phyloP scores from a whole-genome alignment of 2,797 vertebrate species.

The Chromis chromis region DNA sequence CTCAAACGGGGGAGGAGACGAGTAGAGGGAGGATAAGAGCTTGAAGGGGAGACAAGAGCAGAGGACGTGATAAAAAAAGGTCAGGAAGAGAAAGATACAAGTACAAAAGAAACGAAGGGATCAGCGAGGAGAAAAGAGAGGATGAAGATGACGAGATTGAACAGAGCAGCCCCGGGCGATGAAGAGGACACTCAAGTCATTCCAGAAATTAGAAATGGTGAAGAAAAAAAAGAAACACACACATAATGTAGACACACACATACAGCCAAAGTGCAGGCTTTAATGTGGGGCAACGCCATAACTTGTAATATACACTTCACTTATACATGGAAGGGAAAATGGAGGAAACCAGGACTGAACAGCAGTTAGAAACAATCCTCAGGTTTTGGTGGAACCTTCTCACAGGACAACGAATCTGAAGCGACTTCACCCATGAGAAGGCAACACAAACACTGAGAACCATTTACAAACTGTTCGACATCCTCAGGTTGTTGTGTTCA shows the following conservation, averaged over 20 bases:
- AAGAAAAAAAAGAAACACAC: neutral
- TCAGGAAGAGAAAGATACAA: slow-evolving; percentile 35
- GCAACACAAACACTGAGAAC: neutral
- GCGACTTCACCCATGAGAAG: neutral
- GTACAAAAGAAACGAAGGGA: slow-evolving; percentile 61
- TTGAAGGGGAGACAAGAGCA: neutral
- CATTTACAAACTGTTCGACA: slow-evolving; percentile 9
- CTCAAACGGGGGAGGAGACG: neutral
- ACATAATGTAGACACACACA: neutral
- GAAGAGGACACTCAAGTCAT: slow-evolving; percentile 38
- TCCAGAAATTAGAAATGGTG: slow-evolving; percentile 37
- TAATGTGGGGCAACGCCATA: slow-evolving; percentile 29
- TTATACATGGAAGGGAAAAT: neutral
- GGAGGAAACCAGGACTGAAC: slow-evolving; percentile 3
- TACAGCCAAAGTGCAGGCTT: slow-evolving; percentile 18
- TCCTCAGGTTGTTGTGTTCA: neutral
- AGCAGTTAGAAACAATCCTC: slow-evolving; percentile 11
- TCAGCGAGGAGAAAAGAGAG: slow-evolving; percentile 42
- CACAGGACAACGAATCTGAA: neutral
- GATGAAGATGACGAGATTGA: slow-evolving; percentile 49
- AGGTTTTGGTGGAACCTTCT: slow-evolving; percentile 8
- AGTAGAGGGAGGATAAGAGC: slow-evolving; percentile 20
- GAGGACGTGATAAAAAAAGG: slow-evolving; percentile 41
- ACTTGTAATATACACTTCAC: slow-evolving; percentile 15
- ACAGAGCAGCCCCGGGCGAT: slow-evolving; percentile 31